Conservation (phyloP, 2,888 invertebrate genomes). For the Melikaiella ostensackeni region DNA sequence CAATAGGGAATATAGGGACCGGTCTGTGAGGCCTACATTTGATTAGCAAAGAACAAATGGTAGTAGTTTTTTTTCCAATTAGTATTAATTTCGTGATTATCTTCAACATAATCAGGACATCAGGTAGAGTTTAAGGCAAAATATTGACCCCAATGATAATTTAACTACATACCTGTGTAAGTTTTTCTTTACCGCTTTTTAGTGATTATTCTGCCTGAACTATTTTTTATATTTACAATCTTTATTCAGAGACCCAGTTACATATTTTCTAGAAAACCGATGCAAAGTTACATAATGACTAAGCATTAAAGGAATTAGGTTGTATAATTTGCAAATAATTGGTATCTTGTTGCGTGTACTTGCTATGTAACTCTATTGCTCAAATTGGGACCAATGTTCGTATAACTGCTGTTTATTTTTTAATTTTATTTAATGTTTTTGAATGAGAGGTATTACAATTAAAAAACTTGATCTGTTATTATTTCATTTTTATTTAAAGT, state of each 20-base stretch:
- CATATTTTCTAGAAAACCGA: background rate
- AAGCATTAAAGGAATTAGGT: constrained; percentile 26
- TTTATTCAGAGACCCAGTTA: background rate
- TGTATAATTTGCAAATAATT: constrained; percentile 3
- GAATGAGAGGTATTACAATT: background rate
- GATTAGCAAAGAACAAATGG: background rate
- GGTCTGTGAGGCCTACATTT: too few relatives aligned
- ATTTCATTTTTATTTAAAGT: too few relatives aligned
- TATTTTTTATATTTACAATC: background rate
- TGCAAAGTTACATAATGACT: constrained; percentile 1
- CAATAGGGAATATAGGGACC: too few relatives aligned
- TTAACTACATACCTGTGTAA: background rate
- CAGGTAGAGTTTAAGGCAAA: background rate
- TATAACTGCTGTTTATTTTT: background rate
- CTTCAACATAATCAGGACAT: background rate
- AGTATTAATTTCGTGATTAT: background rate
- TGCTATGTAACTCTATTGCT: background rate
- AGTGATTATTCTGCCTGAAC: background rate
- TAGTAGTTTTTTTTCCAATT: background rate
- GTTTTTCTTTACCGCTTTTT: background rate
- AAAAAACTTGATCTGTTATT: background rate
- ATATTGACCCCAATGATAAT: background rate
- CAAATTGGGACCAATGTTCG: background rate
- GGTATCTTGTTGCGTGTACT: constrained; percentile 7
- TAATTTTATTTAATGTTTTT: background rate